phyloP scores from a whole-genome alignment of 35 echinoderm and acorn worm genomes.

The Anneissia japonica region DNA sequence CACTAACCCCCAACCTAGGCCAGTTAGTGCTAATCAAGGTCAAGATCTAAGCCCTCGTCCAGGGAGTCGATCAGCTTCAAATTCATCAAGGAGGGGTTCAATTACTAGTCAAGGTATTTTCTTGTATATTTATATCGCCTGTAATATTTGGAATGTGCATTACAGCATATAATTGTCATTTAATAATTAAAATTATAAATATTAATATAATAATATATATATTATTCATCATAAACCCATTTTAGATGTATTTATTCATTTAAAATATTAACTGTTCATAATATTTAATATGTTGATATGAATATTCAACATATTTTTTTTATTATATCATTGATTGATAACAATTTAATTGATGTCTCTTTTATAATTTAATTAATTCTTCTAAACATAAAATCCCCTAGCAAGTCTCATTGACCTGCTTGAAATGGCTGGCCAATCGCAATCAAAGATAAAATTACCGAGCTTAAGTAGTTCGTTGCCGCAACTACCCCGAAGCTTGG shows the following conservation, averaged over 20 bases:
- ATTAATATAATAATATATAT: too few species aligned
- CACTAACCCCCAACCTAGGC: neutral
- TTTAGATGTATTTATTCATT: too few species aligned
- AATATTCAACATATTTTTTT: too few species aligned
- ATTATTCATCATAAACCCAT: too few species aligned
- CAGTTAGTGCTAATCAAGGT: neutral
- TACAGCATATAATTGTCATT: too few species aligned
- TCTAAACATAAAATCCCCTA: neutral
- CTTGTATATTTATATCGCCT: too few species aligned
- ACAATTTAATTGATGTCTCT: neutral
- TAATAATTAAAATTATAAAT: too few species aligned
- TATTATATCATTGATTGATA: too few species aligned
- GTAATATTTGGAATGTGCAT: too few species aligned
- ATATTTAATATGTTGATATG: too few species aligned
- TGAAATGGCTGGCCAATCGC: neutral
- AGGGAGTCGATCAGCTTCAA: neutral
- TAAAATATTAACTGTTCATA: too few species aligned
- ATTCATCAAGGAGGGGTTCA: neutral
- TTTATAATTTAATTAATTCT: neutral
- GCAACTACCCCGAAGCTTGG: neutral
- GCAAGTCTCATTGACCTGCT: neutral
- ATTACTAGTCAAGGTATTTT: neutral
- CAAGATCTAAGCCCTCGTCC: neutral
- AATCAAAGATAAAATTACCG: neutral
- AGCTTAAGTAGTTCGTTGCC: neutral